These are phyloP conservation scores for Diplodus sargus DNA, from an alignment of 2,797 vertebrate species.

Conservation along the genomic window DNA sequence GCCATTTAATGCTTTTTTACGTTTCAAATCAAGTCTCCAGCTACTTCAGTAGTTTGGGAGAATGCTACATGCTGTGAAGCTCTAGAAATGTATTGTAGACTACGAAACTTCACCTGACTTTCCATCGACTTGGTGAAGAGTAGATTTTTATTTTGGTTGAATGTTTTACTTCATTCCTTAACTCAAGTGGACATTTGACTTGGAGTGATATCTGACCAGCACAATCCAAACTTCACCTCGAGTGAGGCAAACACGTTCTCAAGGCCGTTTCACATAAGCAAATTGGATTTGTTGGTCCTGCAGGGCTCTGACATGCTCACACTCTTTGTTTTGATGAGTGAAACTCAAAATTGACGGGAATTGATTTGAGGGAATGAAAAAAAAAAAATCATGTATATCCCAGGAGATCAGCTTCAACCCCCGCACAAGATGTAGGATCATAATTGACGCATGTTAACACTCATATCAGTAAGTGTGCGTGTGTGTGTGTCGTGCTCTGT, in stretches of 20 bases:
- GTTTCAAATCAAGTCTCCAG: too few relatives aligned
- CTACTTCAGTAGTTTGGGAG: too few relatives aligned
- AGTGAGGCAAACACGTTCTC: background rate
- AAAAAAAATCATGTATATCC: background rate
- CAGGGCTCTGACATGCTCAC: background rate
- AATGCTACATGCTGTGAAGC: too few relatives aligned
- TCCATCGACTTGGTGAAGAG: too few relatives aligned
- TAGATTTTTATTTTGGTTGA: too few relatives aligned
- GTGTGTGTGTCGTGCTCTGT: background rate
- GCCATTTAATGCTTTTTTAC: too few relatives aligned
- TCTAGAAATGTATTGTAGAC: too few relatives aligned
- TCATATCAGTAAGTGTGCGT: background rate
- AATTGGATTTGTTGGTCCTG: background rate
- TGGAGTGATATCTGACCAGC: too few relatives aligned
- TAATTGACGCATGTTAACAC: background rate
- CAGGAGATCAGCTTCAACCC: background rate
- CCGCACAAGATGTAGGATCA: background rate
- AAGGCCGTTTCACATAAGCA: background rate
- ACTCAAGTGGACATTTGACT: background rate
- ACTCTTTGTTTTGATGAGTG: background rate
- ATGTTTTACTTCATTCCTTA: too few relatives aligned
- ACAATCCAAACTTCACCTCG: too few relatives aligned
- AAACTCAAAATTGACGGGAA: background rate
- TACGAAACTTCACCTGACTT: too few relatives aligned
- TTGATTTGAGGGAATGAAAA: background rate